These are phyloP conservation scores for Potamilus streckersoni DNA, from an alignment of 1,140 invertebrate species.

Conservation along the genomic window DNA sequence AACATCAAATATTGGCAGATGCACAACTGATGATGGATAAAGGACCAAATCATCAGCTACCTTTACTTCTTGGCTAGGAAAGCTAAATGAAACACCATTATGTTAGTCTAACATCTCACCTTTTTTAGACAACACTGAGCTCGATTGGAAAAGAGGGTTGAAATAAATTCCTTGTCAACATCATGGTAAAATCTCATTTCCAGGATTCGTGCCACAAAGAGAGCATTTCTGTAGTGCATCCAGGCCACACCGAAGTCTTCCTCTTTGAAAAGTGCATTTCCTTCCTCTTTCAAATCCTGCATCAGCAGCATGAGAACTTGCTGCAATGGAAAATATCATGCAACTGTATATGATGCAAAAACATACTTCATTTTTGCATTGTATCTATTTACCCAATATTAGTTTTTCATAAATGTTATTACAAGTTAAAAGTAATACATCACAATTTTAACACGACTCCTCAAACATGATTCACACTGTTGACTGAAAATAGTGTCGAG, in stretches of 20 bases:
- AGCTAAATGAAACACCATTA: neutral
- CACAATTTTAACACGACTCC: no score
- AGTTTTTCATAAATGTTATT: no score
- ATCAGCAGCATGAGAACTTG: conserved; percentile 32
- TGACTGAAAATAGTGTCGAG: no score
- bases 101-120: conserved; percentile 26
- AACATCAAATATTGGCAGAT: no score
- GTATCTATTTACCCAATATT: neutral
- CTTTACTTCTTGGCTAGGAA: no score
- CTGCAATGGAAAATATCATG: conserved; percentile 22
- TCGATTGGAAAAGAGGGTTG: conserved; percentile 49
- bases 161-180: conserved; percentile 44
- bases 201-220: conserved; percentile 42
- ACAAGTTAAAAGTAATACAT: no score
- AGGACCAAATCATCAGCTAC: no score
- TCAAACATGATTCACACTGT: no score
- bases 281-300: conserved; percentile 55
- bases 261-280: conserved; percentile 50
- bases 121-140: conserved; percentile 48
- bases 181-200: conserved; percentile 41
- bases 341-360: neutral
- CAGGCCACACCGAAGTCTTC: conserved; percentile 37
- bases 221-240: conserved; percentile 45
- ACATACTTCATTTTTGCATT: neutral
- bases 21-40: no score